A percentile compares a stretch with the other conserved stretches of the same genome.
phyloP scores from a whole-genome alignment of 2,113 vertebrate genomes.

The Hyaena hyaena region DNA sequence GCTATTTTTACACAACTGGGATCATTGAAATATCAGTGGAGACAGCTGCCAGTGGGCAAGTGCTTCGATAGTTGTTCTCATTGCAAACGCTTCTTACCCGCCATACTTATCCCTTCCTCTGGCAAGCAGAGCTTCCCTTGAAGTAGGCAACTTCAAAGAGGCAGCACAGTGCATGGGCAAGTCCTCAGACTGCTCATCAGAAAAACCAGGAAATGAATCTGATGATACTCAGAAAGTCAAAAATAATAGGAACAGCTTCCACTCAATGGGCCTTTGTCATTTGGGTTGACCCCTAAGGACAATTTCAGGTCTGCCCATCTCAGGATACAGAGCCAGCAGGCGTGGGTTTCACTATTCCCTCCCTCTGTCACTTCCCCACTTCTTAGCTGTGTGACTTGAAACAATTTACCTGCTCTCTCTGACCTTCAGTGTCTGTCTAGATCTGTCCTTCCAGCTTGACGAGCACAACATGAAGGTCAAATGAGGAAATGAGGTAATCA shows the following conservation, averaged over 20 bases:
- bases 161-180: background rate
- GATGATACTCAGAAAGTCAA: background rate
- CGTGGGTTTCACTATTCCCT: background rate
- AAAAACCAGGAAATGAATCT: conserved; percentile 9
- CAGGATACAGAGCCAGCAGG: background rate
- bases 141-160: conserved; percentile 54
- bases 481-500: background rate
- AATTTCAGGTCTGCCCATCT: background rate
- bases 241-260: background rate
- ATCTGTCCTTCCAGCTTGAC: background rate
- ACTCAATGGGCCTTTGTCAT: background rate
- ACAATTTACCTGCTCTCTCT: background rate
- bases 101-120: background rate
- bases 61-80: background rate
- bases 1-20: conserved; percentile 62
- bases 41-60: conserved; percentile 40
- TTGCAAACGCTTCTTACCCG: background rate
- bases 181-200: conserved; percentile 11
- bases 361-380: background rate
- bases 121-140: background rate
- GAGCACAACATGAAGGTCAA: background rate
- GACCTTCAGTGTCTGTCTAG: conserved; percentile 12
- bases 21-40: conserved; percentile 26
- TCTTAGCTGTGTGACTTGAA: background rate
- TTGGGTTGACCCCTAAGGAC: background rate